Conservation (phyloP, 2,113 vertebrate genomes). For the Crypturellus undulatus region DNA sequence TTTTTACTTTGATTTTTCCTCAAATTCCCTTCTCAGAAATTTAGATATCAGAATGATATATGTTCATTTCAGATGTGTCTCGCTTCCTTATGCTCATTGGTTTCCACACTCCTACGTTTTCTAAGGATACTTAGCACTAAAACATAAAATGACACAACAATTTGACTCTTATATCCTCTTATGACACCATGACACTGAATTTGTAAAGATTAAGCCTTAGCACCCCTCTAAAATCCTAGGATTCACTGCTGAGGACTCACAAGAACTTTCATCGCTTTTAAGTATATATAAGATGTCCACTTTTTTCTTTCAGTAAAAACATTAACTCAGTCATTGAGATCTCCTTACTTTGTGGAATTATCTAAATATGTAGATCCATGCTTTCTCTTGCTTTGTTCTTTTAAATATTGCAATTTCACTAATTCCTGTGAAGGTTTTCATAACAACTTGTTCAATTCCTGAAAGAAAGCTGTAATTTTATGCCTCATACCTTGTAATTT, state of each 20-base stretch:
- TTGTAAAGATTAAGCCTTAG: neutral
- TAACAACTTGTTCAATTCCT: neutral
- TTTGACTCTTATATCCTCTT: neutral
- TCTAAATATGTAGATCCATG: neutral
- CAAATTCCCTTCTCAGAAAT: neutral
- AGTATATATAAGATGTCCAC: neutral
- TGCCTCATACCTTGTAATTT: slow-evolving; percentile 6
- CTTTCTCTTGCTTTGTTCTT: slow-evolving; percentile 1
- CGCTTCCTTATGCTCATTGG: neutral
- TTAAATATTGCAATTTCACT: slow-evolving; percentile 16
- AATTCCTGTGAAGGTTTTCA: slow-evolving; percentile 37
- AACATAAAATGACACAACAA: neutral
- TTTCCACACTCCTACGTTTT: neutral
- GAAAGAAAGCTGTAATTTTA: slow-evolving; percentile 43
- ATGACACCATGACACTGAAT: neutral
- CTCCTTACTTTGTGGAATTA: neutral
- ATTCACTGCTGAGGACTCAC: neutral
- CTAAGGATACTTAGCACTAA: neutral
- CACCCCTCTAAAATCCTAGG: neutral
- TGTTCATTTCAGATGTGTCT: neutral
- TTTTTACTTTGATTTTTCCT: neutral
- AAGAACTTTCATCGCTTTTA: neutral
- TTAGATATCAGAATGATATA: neutral
- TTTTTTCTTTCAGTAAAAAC: neutral
- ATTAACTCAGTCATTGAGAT: neutral